A percentile compares a stretch with the other conserved stretches of the same genome.
Conservation (phyloP, 2,113 vertebrate species). For the Leptobrachium ailaonicum region DNA sequence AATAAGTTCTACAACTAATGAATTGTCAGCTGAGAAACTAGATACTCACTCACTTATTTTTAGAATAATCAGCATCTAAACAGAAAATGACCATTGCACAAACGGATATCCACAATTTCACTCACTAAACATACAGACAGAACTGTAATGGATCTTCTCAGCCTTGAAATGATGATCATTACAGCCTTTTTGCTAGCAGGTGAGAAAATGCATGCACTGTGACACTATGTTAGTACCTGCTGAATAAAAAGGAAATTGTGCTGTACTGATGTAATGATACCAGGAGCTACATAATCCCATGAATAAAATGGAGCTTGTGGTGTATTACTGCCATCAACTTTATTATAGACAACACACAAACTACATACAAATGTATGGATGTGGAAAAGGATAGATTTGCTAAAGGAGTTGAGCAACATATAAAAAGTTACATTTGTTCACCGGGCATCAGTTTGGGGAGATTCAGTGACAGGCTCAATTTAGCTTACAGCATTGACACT, state of each 20-base stretch:
- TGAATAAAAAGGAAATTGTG: neutral
- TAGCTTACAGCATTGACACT: too few relatives aligned
- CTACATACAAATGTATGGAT: too few relatives aligned
- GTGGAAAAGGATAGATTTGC: too few relatives aligned
- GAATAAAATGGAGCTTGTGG: neutral
- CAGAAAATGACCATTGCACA: constrained; percentile 13
- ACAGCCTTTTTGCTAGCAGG: constrained; percentile 10
- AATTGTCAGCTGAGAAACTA: constrained; percentile 13
- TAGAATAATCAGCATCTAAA: constrained; percentile 26
- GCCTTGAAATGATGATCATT: constrained; percentile 35
- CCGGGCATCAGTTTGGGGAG: too few relatives aligned
- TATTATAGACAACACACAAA: too few relatives aligned
- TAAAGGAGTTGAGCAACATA: too few relatives aligned
- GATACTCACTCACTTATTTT: neutral
- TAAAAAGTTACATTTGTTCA: too few relatives aligned
- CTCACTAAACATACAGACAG: neutral
- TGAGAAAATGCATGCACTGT: constrained; percentile 9
- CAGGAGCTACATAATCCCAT: neutral
- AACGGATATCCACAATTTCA: constrained; percentile 2
- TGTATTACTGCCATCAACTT: neutral
- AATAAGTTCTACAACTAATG: constrained; percentile 2
- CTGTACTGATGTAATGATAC: neutral
- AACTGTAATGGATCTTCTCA: constrained; percentile 12
- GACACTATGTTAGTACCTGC: neutral
- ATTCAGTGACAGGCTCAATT: too few relatives aligned